These are phyloP conservation scores for Tryphoninae sp. DNA, from an alignment of 2,888 invertebrate species.

Conservation along the genomic window DNA sequence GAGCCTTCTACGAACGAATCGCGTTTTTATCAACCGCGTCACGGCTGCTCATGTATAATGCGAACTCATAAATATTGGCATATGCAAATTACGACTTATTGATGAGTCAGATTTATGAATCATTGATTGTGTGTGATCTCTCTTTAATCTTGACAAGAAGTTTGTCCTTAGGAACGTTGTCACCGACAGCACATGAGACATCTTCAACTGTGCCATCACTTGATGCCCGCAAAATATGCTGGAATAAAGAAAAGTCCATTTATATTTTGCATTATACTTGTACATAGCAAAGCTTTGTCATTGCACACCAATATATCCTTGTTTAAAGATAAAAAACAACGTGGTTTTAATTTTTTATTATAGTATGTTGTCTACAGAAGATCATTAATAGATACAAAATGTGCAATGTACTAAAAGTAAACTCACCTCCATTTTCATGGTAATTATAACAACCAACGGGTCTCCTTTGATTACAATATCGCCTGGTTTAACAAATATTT, in stretches of 20 bases:
- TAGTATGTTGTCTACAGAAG: neutral
- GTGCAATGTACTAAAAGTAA: neutral
- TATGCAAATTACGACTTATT: too few species aligned
- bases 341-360: neutral
- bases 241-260: constrained; percentile 69
- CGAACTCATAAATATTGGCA: too few species aligned
- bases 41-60: too few species aligned
- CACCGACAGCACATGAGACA: constrained; percentile 88
- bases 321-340: too few species aligned
- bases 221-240: constrained; percentile 93
- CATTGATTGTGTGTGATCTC: neutral
- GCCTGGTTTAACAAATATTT: constrained; percentile 91
- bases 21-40: too few species aligned
- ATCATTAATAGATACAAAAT: neutral
- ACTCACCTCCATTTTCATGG: constrained; percentile 99
- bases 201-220: constrained; percentile 89
- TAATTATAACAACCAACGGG: constrained; percentile 95
- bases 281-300: neutral
- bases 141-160: constrained; percentile 76
- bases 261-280: neutral
- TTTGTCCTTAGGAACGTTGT: constrained; percentile 90
- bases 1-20: too few species aligned
- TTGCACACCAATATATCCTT: neutral
- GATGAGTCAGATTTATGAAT: neutral
- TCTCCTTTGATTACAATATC: constrained; percentile 93